phyloP scores from a whole-genome alignment of 1,140 invertebrate genomes.

The Subanguina moxae region DNA sequence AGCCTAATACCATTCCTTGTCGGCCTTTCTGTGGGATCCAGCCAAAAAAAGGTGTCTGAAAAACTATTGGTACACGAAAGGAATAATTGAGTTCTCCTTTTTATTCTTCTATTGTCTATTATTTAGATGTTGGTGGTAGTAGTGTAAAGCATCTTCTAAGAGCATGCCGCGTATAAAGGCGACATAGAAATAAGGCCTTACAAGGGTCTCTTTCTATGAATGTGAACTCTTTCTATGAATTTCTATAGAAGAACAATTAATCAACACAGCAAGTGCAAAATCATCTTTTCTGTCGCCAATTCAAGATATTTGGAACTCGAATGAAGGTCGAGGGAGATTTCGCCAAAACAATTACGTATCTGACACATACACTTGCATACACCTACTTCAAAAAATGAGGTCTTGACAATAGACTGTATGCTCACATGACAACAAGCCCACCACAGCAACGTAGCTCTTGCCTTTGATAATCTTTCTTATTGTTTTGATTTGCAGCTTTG shows the following conservation, averaged over 20 bases:
- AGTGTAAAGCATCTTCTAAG: not conserved
- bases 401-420: too few species aligned
- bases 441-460: too few species aligned
- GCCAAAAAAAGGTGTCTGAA: slow-evolving; percentile 58
- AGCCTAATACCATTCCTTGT: slow-evolving; percentile 53
- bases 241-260: not conserved
- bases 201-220: not conserved
- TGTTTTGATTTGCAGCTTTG: too few species aligned
- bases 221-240: not conserved
- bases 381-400: too few species aligned
- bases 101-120: not conserved
- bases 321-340: too few species aligned
- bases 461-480: too few species aligned
- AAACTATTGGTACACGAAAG: not conserved
- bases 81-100: too few species aligned
- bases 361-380: too few species aligned
- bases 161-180: slow-evolving; percentile 1
- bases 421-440: too few species aligned
- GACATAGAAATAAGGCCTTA: not conserved
- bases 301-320: too few species aligned
- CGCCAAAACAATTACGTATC: too few species aligned
- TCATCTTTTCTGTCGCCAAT: not conserved
- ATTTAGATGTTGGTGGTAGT: not conserved
- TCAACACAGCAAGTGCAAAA: not conserved
- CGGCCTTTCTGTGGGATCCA: slow-evolving; percentile 49